phyloP scores from a whole-genome alignment of 1,140 invertebrate species.

The Microplitis demolitor region DNA sequence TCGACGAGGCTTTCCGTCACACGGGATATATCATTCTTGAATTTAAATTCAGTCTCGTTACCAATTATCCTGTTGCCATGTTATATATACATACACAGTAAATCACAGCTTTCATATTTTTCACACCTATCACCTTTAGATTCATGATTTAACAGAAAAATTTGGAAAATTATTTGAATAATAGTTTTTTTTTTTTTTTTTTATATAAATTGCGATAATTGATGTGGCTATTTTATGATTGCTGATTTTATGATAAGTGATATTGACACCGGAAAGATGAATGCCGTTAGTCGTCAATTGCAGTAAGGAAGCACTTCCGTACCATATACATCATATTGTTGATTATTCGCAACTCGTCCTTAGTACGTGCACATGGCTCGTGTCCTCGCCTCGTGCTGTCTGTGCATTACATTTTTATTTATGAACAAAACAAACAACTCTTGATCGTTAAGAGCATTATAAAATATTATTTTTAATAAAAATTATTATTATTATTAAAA shows the following conservation, averaged over 20 bases:
- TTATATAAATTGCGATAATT: background rate
- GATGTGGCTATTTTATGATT: background rate
- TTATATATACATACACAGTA: too few relatives aligned
- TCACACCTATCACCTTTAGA: too few relatives aligned
- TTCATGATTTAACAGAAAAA: too few relatives aligned
- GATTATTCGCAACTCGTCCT: conserved; percentile 19
- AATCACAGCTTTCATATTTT: too few relatives aligned
- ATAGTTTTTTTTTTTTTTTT: background rate
- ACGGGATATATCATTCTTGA: conserved; percentile 14
- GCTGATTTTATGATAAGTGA: background rate
- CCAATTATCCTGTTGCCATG: background rate
- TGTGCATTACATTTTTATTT: background rate
- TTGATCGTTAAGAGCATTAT: too few relatives aligned
- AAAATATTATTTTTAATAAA: too few relatives aligned
- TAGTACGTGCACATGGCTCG: conserved; percentile 18
- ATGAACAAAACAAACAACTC: background rate
- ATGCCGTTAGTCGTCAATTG: conserved; percentile 18
- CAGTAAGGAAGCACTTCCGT: conserved; percentile 24
- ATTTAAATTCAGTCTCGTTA: conserved; percentile 31
- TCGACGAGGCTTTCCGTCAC: conserved; percentile 14
- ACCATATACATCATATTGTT: background rate
- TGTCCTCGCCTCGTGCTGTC: background rate
- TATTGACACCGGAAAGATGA: conserved; percentile 14
- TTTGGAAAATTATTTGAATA: too few relatives aligned
- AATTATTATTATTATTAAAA: too few relatives aligned